These are phyloP conservation scores for Cassiopea xamachana DNA, from an alignment of 30 jellyfish, hydroid and myxozoan genomes.

Conservation along the genomic window DNA sequence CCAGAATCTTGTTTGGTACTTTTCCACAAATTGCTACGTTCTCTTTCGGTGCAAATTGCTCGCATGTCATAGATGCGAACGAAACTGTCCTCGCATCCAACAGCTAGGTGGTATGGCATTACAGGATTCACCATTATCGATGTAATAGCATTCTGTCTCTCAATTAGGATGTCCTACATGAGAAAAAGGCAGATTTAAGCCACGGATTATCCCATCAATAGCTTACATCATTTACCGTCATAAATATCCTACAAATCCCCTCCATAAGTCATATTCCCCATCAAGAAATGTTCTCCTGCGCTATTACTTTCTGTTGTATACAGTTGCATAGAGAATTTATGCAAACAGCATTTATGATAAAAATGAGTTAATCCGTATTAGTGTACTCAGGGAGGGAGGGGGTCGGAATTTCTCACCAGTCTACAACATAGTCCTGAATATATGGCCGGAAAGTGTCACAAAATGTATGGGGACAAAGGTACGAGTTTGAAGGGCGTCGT, in stretches of 20 bases:
- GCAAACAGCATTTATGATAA: too few species aligned
- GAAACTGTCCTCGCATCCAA: constrained; percentile 88
- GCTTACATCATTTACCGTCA: background rate
- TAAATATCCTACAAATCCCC: background rate
- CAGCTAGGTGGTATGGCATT: constrained; percentile 78
- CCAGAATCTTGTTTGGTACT: constrained; percentile 47
- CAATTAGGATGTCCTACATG: constrained; percentile 75
- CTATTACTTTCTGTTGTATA: too few species aligned
- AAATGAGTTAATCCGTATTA: too few species aligned
- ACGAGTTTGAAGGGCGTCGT: too few species aligned
- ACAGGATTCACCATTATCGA: constrained; percentile 80
- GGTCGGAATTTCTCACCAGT: too few species aligned
- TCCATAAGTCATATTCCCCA: background rate
- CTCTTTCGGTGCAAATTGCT: constrained; percentile 49
- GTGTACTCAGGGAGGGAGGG: too few species aligned
- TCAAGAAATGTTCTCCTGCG: too few species aligned
- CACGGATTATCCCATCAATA: background rate
- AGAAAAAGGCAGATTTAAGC: background rate
- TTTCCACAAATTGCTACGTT: constrained; percentile 27
- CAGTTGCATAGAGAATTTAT: too few species aligned
- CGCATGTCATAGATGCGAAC: constrained; percentile 85
- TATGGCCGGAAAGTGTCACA: too few species aligned
- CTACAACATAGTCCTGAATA: too few species aligned
- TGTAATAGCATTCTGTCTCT: constrained; percentile 70
- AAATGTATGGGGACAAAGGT: too few species aligned